Conservation (phyloP, 2,113 vertebrate species). For the Cavia porcellus region DNA sequence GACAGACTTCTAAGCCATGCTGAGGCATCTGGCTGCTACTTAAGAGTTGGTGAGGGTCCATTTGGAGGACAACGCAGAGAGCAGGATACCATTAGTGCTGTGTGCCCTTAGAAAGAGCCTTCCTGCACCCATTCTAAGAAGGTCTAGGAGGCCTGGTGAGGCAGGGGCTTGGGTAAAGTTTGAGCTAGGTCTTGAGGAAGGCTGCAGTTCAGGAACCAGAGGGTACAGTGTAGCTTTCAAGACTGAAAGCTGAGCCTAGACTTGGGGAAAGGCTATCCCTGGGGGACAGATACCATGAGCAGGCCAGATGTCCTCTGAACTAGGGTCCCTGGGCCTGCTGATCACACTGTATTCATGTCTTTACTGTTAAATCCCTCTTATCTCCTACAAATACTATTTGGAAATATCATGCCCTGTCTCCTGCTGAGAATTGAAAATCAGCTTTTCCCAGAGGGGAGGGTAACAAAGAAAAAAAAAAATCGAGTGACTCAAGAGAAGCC, state of each 20-base stretch:
- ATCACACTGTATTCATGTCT: neutral
- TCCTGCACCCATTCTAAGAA: neutral
- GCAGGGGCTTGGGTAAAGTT: neutral
- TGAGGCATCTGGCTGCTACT: neutral
- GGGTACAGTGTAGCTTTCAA: neutral
- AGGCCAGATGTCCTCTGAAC: neutral
- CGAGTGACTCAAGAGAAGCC: neutral
- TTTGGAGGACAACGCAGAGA: neutral
- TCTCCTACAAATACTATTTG: slow-evolving; percentile 54
- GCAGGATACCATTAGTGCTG: neutral
- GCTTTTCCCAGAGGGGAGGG: slow-evolving; percentile 54
- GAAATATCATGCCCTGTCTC: slow-evolving; percentile 57
- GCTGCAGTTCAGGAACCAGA: neutral
- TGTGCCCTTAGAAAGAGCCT: neutral
- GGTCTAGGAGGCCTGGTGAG: neutral
- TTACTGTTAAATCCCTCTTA: neutral
- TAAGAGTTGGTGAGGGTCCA: neutral
- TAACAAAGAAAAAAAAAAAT: neutral
- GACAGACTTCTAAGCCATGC: neutral
- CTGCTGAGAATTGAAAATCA: slow-evolving; percentile 76
- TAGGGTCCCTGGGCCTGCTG: rapidly evolving
- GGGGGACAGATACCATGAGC: neutral
- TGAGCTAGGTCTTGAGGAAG: neutral
- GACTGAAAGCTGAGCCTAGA: neutral
- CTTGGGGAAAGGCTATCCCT: neutral